Conservation (phyloP, 23 tunicate species). For the Styela clava region DNA sequence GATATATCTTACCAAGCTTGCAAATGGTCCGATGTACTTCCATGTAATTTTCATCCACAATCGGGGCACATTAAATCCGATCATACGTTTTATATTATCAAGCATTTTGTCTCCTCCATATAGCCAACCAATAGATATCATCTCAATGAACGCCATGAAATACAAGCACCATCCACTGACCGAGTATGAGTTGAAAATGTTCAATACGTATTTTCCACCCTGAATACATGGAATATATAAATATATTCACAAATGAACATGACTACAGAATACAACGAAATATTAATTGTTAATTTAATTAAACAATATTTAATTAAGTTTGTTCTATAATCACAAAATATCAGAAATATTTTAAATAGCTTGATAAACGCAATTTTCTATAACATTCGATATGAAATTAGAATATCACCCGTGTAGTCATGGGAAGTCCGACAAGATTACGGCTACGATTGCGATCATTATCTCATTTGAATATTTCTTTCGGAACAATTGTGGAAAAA, state of each 20-base stretch:
- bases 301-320: too few species aligned
- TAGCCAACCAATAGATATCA: constrained; percentile 4
- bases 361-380: too few species aligned
- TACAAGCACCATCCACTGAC: neutral
- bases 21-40: neutral
- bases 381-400: too few species aligned
- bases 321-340: too few species aligned
- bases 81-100: neutral
- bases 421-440: neutral
- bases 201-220: constrained; percentile 1
- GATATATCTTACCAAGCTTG: neutral
- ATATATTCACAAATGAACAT: too few species aligned
- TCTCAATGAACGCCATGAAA: neutral
- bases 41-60: constrained; percentile 1
- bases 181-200: constrained; percentile 3
- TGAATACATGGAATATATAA: neutral
- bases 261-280: too few species aligned
- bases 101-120: constrained; percentile 11
- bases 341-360: too few species aligned
- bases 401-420: neutral
- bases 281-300: too few species aligned
- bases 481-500: neutral
- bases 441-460: neutral
- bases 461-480: neutral
- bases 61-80: neutral